Evolutionary conservation across 2,113 vertebrate genomes (phyloP), one percentile per base, ranked within the genome.

Genomic region (Nothobranchius furzeri): DNA sequence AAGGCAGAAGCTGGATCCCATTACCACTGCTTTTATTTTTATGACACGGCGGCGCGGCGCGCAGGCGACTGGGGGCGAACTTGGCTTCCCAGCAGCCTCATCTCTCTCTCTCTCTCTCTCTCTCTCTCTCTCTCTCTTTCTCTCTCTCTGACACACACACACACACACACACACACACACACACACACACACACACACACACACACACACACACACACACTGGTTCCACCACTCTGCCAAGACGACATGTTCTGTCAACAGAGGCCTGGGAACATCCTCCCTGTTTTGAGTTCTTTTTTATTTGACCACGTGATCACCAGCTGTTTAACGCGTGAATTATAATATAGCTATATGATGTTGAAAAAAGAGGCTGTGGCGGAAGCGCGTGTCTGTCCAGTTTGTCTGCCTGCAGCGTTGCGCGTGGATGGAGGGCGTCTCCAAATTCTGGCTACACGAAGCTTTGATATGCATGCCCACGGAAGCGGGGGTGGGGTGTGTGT

Each of bases 1-100:
- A 70, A 64, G 52, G 79, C 88, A 79, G 76, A 52, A 75, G 75
- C 83, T 81, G 84, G 75, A 88, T 91, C 89, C 56, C 73, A 76
- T 90, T 90, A 89, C 87, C 68, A 60, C 73, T 57, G 75, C 72
- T 88, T 88, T 87, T 87, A 87, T 89, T 88, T 89, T 90, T 87
- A 91, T 87, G 86, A 78, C 79, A 79, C 79, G 40, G 70, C 40
- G 63, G 68, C 30, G 35, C 24, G 69, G 58, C 35, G 74, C 57
- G 58, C 59, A 42, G 63, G 64, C 67, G 79, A 68, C 60, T 63
- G 57, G n/a, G 68, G 46, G 60, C 81, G 83, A 82, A 86, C 79
- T 86, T 89, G 83, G 60, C 60, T 81, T 57, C 58, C 15, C 43
- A 2, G 40, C 12, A 57, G 14, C 15, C 20, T 14, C 66, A 3